A percentile compares a stretch with the other conserved stretches of the same genome.
Evolutionary conservation across 2,888 invertebrate genomes (phyloP).

Genomic region (Euplagia quadripunctaria): DNA sequence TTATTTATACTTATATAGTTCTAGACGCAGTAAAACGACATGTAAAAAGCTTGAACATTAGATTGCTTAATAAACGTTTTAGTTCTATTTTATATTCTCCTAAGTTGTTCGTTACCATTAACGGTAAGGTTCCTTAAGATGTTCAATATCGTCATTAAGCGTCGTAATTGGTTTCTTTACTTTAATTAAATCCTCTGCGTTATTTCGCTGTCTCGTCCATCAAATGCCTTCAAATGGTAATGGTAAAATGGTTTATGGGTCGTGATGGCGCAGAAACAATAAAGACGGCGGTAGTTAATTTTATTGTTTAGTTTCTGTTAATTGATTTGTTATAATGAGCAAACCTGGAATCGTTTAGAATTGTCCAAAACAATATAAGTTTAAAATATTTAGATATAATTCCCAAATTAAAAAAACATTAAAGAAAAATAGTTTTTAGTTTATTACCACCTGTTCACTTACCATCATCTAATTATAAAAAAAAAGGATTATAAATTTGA

Average conservation of each 20-base stretch:
- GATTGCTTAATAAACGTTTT: not conserved
- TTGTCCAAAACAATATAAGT: no score
- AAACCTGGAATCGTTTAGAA: not conserved
- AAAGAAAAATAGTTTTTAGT: not conserved
- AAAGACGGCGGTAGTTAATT: not conserved
- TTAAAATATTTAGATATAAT: no score
- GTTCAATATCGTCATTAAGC: not conserved
- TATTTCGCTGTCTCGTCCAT: not conserved
- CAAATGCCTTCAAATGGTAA: not conserved
- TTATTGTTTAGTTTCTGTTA: not conserved
- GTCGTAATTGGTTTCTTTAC: not conserved
- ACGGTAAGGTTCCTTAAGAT: not conserved
- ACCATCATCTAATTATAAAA: not conserved
- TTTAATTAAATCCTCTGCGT: conserved; percentile 9
- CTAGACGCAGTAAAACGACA: not conserved
- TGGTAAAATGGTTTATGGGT: conserved; percentile 5
- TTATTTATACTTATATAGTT: no score
- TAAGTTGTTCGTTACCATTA: not conserved
- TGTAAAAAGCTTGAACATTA: not conserved
- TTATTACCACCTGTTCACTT: no score
- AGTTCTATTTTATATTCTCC: not conserved
- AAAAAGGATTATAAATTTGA: not conserved
- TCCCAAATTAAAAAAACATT: no score
- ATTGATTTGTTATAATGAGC: not conserved
- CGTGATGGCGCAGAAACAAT: not conserved